A percentile compares a stretch with the other conserved stretches of the same genome.
phyloP scores from a whole-genome alignment of 2,888 invertebrate genomes.

The Selenia dentaria region DNA sequence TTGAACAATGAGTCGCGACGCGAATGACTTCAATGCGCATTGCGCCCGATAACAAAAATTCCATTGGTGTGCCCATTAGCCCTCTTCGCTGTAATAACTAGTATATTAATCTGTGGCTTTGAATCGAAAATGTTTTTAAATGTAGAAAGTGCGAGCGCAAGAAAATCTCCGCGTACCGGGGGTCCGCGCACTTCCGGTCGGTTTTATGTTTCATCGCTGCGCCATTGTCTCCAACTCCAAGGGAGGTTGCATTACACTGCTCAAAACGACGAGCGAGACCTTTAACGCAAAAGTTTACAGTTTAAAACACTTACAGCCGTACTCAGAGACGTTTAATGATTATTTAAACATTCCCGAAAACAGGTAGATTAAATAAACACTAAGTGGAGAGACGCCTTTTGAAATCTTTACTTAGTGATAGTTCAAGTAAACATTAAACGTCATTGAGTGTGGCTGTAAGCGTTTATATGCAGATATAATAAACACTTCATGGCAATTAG shows the following conservation, averaged over 20 bases:
- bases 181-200: slow-evolving; percentile 79
- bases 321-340: no score
- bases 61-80: slow-evolving; percentile 58
- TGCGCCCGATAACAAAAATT: slow-evolving; percentile 62
- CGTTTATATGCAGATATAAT: no score
- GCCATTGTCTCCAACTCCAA: slow-evolving; percentile 67
- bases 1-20: slow-evolving; percentile 76
- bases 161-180: slow-evolving; percentile 77
- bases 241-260: slow-evolving; percentile 56
- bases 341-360: no score
- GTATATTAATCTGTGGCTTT: slow-evolving; percentile 22
- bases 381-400: no score
- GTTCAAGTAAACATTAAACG: no score
- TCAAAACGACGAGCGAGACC: slow-evolving; percentile 22
- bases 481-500: no score
- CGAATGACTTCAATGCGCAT: slow-evolving; percentile 73
- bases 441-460: no score
- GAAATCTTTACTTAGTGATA: no score
- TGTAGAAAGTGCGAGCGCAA: slow-evolving; percentile 67
- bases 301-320: slow-evolving; percentile 3
- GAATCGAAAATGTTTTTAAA: slow-evolving; percentile 44
- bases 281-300: slow-evolving; percentile 5
- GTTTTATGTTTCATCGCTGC: slow-evolving; percentile 68
- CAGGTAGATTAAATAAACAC: no score
- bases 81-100: slow-evolving; percentile 49